phyloP scores from a whole-genome alignment of 2,888 invertebrate genomes.

The Deilephila elpenor region DNA sequence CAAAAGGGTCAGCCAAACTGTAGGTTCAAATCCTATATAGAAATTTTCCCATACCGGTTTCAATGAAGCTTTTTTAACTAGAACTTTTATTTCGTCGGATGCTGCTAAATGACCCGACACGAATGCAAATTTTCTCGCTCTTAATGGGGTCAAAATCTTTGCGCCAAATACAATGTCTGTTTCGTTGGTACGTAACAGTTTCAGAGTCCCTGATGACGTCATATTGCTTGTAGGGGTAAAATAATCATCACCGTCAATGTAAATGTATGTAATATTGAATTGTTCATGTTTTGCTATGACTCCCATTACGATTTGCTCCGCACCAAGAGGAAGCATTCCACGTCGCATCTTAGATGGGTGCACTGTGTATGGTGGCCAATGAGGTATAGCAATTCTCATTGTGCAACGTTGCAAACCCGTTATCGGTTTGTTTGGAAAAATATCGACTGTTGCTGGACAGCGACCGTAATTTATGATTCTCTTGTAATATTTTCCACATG shows the following conservation, averaged over 20 bases:
- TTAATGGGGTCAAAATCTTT: slow-evolving; percentile 40
- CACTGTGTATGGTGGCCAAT: slow-evolving; percentile 51
- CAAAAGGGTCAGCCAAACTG: slow-evolving; percentile 18
- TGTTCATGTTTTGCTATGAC: slow-evolving; percentile 42
- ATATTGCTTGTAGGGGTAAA: background rate
- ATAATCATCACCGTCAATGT: slow-evolving; percentile 16
- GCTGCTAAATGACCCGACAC: slow-evolving; percentile 3
- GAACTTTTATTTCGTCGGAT: background rate
- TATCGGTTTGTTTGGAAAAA: slow-evolving; percentile 54
- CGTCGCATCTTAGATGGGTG: background rate
- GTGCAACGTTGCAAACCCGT: slow-evolving; percentile 60
- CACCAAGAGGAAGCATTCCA: background rate
- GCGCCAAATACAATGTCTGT: slow-evolving; percentile 47
- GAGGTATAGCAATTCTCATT: slow-evolving; percentile 50
- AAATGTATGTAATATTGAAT: slow-evolving; percentile 43
- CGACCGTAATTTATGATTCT: slow-evolving; percentile 59
- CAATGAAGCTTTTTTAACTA: slow-evolving; percentile 16
- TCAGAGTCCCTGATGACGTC: slow-evolving; percentile 39
- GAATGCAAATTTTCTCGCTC: slow-evolving; percentile 35
- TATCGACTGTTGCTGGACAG: slow-evolving; percentile 35
- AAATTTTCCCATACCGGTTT: background rate
- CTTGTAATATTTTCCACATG: slow-evolving; percentile 63
- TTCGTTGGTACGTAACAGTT: slow-evolving; percentile 40
- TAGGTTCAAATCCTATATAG: slow-evolving; percentile 9
- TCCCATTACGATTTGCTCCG: slow-evolving; percentile 32